A percentile compares a stretch with the other conserved stretches of the same genome.
Conservation (phyloP, 2,888 invertebrate species). For the Eupithecia insigniata region DNA sequence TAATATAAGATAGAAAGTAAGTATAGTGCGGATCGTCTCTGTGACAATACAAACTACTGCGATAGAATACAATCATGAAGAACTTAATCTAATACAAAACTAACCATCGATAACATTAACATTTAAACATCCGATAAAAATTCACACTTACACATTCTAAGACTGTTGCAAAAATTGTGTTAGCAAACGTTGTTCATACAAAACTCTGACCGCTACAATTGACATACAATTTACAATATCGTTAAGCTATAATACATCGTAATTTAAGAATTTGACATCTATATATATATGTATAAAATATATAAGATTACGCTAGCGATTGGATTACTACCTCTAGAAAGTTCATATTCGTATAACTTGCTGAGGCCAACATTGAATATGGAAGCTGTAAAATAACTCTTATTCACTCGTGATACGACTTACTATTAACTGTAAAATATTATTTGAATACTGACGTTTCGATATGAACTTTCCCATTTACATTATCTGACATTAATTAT, state of each 20-base stretch:
- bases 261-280: conserved; percentile 78
- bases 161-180: conserved; percentile 78
- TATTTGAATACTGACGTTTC: not conserved
- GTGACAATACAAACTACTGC: conserved; percentile 30
- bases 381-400: conserved; percentile 20
- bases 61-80: conserved; percentile 31
- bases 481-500: conserved; percentile 43
- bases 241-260: conserved; percentile 78
- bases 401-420: not conserved
- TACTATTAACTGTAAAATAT: not conserved
- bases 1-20: not conserved
- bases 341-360: conserved; percentile 31
- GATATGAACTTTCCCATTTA: conserved; percentile 44
- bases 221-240: conserved; percentile 81
- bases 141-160: conserved; percentile 64
- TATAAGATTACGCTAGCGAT: conserved; percentile 57
- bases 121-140: conserved; percentile 73
- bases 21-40: conserved; percentile 12
- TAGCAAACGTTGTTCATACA: conserved; percentile 76
- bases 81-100: conserved; percentile 61
- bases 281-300: conserved; percentile 83
- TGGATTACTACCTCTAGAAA: conserved; percentile 39
- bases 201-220: conserved; percentile 78
- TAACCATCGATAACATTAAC: conserved; percentile 61
- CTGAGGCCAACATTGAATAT: conserved; percentile 24